phyloP scores from a whole-genome alignment of 2,888 invertebrate species.

The Tiliacea citrago region DNA sequence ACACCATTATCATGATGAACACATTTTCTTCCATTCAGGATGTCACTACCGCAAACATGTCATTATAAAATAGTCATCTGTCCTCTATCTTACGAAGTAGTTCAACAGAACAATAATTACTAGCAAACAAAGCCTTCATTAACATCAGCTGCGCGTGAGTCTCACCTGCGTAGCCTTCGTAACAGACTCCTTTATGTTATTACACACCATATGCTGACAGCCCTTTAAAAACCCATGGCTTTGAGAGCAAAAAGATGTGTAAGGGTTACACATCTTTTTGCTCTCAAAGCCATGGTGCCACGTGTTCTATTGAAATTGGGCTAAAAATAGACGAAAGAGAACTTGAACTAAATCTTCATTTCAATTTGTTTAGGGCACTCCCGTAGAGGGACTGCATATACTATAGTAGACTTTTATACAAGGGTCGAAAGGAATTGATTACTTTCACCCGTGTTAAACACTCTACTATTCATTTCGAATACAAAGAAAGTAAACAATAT shows the following conservation, averaged over 20 bases:
- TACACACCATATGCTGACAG: constrained; percentile 54
- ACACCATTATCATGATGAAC: constrained; percentile 18
- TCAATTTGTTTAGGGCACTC: background rate
- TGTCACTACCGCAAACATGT: constrained; percentile 42
- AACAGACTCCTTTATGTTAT: constrained; percentile 45
- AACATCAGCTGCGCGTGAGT: constrained; percentile 62
- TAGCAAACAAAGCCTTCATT: constrained; percentile 58
- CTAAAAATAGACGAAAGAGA: constrained; percentile 23
- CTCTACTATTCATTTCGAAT: too few species aligned
- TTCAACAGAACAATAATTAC: constrained; percentile 43
- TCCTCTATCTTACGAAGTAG: constrained; percentile 11
- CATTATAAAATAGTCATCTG: constrained; percentile 51
- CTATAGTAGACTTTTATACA: too few species aligned
- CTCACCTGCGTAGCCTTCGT: constrained; percentile 60
- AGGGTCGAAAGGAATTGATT: too few species aligned
- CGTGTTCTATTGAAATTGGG: constrained; percentile 14
- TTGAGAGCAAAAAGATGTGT: constrained; percentile 24
- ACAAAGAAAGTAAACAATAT: too few species aligned
- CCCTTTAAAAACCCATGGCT: constrained; percentile 34
- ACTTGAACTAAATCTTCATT: background rate
- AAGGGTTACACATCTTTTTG: too few species aligned
- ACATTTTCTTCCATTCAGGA: constrained; percentile 40
- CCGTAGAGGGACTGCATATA: too few species aligned
- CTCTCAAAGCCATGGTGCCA: too few species aligned
- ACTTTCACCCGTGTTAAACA: too few species aligned